Percentiles rank a stretch among this genome's conserved stretches.
phyloP scores from a whole-genome alignment of 92 coral and sea anemone species.

The Palythoa heliodiscus region DNA sequence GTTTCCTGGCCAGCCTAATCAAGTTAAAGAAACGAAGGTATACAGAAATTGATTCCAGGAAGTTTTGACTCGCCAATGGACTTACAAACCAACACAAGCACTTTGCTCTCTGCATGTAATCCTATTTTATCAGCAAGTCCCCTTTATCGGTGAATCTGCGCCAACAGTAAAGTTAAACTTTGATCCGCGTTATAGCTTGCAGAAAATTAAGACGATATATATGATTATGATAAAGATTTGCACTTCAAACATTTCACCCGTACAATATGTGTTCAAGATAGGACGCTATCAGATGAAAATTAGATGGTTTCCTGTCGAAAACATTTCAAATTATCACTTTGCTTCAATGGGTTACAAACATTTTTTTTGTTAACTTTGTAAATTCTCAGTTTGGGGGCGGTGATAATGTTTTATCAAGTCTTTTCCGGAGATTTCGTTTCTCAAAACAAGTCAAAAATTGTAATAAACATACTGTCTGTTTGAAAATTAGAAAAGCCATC shows the following conservation, averaged over 20 bases:
- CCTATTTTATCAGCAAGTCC: slow-evolving; percentile 37
- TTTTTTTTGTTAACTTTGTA: slow-evolving; percentile 46
- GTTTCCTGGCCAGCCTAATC: slow-evolving; percentile 51
- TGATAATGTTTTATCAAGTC: slow-evolving; percentile 44
- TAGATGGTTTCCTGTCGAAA: slow-evolving; percentile 86
- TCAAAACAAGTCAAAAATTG: slow-evolving; percentile 67
- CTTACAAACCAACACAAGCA: slow-evolving; percentile 25
- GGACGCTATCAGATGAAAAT: slow-evolving; percentile 73
- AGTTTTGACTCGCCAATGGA: slow-evolving; percentile 36
- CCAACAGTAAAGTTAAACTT: slow-evolving; percentile 46
- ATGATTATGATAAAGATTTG: slow-evolving; percentile 62
- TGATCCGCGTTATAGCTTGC: slow-evolving; percentile 43
- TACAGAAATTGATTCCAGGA: slow-evolving; percentile 35
- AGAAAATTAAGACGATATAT: slow-evolving; percentile 47
- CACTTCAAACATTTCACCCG: slow-evolving; percentile 50
- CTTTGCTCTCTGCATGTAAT: slow-evolving; percentile 42
- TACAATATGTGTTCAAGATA: slow-evolving; percentile 80
- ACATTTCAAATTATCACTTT: slow-evolving; percentile 88
- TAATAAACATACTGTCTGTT: slow-evolving; percentile 79
- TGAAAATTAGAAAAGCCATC: slow-evolving; percentile 76
- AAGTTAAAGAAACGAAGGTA: slow-evolving; percentile 28
- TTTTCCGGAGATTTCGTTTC: slow-evolving; percentile 62
- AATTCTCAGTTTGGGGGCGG: slow-evolving; percentile 67
- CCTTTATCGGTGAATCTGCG: slow-evolving; percentile 41
- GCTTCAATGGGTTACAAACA: slow-evolving; percentile 50